Evolutionary conservation across 2,797 vertebrate genomes (phyloP), one percentile per base, ranked within the genome.

Genomic region (Helicolenus hilgendorfi): DNA sequence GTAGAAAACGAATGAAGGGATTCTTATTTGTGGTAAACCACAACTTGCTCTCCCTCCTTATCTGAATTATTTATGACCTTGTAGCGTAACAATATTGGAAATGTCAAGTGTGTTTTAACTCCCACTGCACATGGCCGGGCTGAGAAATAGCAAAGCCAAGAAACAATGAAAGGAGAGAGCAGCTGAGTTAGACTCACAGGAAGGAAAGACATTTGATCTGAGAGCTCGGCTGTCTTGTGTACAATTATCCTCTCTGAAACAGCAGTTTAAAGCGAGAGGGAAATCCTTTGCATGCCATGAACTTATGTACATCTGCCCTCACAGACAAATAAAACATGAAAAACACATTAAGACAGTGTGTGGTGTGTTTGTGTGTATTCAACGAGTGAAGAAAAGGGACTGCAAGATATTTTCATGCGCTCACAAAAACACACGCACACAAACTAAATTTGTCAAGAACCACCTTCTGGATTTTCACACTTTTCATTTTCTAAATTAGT

Each of bases 41-140:
- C 84, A 76, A 72, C 20, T 72, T 85, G 68, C 69, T 79, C 83
- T 72, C 45, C 36, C 63, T 69, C 49, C 77, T 90, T 49, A 89
- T 81, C 81, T 96, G 88, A 96, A 96, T 95, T 93, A 97, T 95
- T 96, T 91, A 97, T 94, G 84, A 91, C 73, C 77, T 87, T 79
- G 82, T 79, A 89, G 77, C 13, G 56, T 81, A 91, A 93, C 91
- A 88, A 90, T 88, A 94, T 94, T 92, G 88, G 86, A 96, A 95
- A 95, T 94, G 93, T 93, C 93, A 93, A 94, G 78, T 91, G 77
- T 81, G 86, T 89, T 94, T 93, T 89, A 92, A 94, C 85, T 91
- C 85, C 85, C 89, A 72, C 72, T 64, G 90, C 92, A 86, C 77
- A 83, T 53, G 80, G 67, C 77, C 82, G 76, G n/a, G 85, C 70